These are phyloP conservation scores for Neodiprion fabricii DNA, from an alignment of 1,140 invertebrate species.

Conservation along the genomic window DNA sequence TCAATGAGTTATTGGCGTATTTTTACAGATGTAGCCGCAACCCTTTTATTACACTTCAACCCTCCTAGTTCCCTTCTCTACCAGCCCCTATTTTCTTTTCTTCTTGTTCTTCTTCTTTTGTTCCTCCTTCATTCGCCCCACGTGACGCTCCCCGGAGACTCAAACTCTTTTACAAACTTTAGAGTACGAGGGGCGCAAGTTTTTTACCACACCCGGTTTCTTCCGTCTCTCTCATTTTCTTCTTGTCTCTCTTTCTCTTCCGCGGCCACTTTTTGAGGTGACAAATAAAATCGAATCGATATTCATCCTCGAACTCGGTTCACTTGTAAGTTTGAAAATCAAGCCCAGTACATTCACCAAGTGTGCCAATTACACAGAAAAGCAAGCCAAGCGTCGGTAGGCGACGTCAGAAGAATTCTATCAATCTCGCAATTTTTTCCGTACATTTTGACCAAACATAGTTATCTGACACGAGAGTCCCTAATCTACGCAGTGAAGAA, in stretches of 20 bases:
- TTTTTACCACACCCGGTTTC: conserved; percentile 30
- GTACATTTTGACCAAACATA: no score
- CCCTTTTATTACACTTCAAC: conserved; percentile 16
- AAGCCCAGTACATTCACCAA: background rate
- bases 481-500: no score
- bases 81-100: conserved; percentile 13
- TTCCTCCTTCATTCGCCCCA: conserved; percentile 10
- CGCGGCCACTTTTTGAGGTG: background rate
- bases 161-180: conserved; percentile 36
- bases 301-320: background rate
- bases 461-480: background rate
- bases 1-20: conserved; percentile 61
- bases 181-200: conserved; percentile 26
- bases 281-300: background rate
- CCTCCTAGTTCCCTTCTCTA: conserved; percentile 3
- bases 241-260: background rate
- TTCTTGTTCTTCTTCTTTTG: conserved; percentile 14
- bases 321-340: background rate
- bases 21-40: conserved; percentile 22
- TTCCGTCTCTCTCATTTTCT: background rate
- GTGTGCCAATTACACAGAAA: no score
- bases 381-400: no score
- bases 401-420: no score
- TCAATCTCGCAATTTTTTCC: no score
- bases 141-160: background rate